Evolutionary conservation across 2,888 invertebrate genomes (phyloP).

Genomic region (Eupithecia vulgata): DNA sequence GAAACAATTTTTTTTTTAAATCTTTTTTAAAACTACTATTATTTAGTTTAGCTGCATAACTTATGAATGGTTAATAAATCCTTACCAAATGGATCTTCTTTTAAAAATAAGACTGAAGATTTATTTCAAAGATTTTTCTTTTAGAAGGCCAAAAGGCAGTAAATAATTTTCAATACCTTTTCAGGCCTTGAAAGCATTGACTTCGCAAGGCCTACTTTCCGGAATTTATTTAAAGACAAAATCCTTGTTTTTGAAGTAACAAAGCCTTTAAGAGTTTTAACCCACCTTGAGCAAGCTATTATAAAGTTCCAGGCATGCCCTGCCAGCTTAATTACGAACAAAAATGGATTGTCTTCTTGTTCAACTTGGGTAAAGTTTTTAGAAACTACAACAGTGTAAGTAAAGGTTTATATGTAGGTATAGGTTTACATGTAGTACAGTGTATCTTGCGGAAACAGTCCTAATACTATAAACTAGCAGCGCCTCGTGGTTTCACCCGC

Average conservation of each 20-base stretch:
- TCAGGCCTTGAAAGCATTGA: background rate
- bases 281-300: conserved; percentile 15
- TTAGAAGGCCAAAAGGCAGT: background rate
- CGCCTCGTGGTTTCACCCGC: no score
- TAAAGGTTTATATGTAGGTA: no score
- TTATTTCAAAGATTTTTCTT: background rate
- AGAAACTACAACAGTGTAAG: background rate
- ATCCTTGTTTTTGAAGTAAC: conserved; percentile 13
- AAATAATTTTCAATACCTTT: background rate
- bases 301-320: conserved; percentile 21
- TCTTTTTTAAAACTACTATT: background rate
- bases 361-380: background rate
- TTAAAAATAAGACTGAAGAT: background rate
- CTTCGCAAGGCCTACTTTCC: background rate
- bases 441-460: no score
- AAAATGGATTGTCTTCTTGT: conserved; percentile 12
- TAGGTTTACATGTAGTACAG: no score
- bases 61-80: background rate
- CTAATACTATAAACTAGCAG: no score
- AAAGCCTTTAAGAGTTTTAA: conserved; percentile 30
- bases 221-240: background rate
- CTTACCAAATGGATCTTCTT: background rate
- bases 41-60: background rate
- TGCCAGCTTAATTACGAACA: conserved; percentile 25
- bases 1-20: background rate